phyloP scores from a whole-genome alignment of 92 coral and sea anemone genomes.

The Paramuricea clavata region DNA sequence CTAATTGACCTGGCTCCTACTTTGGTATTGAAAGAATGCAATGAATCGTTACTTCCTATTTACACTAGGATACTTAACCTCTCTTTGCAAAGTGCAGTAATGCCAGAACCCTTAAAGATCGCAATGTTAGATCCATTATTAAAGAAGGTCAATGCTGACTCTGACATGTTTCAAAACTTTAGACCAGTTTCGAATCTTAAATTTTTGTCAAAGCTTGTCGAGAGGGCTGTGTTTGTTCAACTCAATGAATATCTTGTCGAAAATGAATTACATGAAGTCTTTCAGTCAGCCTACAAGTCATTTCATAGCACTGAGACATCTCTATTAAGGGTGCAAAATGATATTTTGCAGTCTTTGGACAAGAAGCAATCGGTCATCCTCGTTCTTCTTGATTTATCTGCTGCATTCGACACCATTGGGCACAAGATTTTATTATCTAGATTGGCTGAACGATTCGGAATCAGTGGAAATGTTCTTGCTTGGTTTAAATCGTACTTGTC shows the following conservation, averaged over 20 bases:
- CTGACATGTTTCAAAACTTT: too few species aligned
- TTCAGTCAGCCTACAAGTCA: constrained; percentile 30
- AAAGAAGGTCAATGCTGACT: too few species aligned
- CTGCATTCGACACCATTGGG: constrained; percentile 24
- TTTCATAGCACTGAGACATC: constrained; percentile 37
- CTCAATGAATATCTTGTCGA: constrained; percentile 45
- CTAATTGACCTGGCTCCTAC: constrained; percentile 43
- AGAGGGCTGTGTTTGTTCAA: constrained; percentile 30
- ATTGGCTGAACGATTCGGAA: constrained; percentile 57
- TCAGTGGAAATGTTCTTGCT: constrained; percentile 48
- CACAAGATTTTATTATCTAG: constrained; percentile 48
- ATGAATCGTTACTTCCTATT: constrained; percentile 8
- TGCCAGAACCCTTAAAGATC: constrained; percentile 48
- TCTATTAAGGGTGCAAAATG: constrained; percentile 46
- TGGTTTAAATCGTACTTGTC: constrained; percentile 56
- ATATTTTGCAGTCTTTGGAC: constrained; percentile 49
- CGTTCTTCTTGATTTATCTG: background rate
- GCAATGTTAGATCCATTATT: constrained; percentile 50
- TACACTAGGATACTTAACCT: constrained; percentile 30
- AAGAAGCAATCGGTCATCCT: constrained; percentile 15
- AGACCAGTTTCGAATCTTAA: constrained; percentile 59
- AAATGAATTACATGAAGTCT: constrained; percentile 26
- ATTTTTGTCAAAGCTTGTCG: constrained; percentile 54
- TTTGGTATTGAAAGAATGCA: constrained; percentile 47
- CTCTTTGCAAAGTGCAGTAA: constrained; percentile 38